Percentiles rank a stretch among this genome's conserved stretches.
phyloP scores from a whole-genome alignment of 2,113 vertebrate species.

The Anser brachyrhynchus region DNA sequence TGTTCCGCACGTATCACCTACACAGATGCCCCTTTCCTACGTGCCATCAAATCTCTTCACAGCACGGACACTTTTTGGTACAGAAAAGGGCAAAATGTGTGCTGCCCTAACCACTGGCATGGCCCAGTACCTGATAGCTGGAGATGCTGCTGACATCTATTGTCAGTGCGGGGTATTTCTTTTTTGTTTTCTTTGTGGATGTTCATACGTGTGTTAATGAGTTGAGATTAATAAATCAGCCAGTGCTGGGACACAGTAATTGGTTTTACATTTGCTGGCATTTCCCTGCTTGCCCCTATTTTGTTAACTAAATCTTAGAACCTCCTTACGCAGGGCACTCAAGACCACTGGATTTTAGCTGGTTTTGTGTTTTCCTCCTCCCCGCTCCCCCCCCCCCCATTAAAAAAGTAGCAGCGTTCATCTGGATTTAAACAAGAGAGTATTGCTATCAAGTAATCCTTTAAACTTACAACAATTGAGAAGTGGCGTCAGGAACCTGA shows the following conservation, averaged over 20 bases:
- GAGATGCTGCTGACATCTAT: slow-evolving; percentile 8
- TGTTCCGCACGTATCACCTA: not conserved
- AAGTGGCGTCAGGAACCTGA: not conserved
- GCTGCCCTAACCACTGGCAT: not conserved
- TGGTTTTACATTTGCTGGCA: not conserved
- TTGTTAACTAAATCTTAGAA: not conserved
- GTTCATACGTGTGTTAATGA: not conserved
- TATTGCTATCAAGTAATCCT: not conserved
- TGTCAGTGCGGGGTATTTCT: not conserved
- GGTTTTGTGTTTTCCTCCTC: not conserved
- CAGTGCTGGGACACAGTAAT: rapidly evolving
- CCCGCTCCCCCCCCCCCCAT: rapidly evolving
- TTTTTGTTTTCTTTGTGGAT: not conserved
- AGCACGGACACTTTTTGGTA: not conserved
- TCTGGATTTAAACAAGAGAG: not conserved
- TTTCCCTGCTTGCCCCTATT: not conserved
- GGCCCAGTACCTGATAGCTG: rapidly evolving
- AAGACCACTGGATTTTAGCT: not conserved
- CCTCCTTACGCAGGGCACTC: rapidly evolving
- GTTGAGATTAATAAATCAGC: not conserved
- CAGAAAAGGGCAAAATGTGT: not conserved
- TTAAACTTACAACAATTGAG: not conserved
- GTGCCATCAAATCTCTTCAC: not conserved
- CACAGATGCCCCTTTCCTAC: not conserved
- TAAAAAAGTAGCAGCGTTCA: not conserved